Conservation (phyloP, 2,888 invertebrate species). For the Caenorhabditis doughertyi region DNA sequence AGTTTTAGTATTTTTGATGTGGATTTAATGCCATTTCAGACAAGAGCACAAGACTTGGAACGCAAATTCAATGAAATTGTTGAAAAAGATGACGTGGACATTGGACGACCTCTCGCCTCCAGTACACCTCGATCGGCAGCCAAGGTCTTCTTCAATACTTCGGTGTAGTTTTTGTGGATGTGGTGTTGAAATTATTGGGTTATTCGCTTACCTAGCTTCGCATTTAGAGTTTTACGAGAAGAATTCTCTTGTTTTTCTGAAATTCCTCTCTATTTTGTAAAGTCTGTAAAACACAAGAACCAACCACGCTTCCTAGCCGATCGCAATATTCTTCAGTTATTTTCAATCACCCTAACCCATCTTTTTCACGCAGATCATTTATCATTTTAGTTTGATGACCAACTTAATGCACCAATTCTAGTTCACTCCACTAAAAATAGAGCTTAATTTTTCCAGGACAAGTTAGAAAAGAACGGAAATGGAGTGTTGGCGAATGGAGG, state of each 20-base stretch:
- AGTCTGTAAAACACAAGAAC: not conserved
- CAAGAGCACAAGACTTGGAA: constrained; percentile 47
- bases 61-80: constrained; percentile 47
- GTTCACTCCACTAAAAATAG: not conserved
- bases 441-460: constrained; percentile 32
- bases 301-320: not conserved
- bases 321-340: too few species aligned
- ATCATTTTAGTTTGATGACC: not conserved
- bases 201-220: not conserved
- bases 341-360: too few species aligned
- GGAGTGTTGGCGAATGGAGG: constrained; percentile 44
- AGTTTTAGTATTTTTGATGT: not conserved
- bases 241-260: not conserved
- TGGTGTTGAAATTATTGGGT: not conserved
- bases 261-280: not conserved
- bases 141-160: constrained; percentile 48
- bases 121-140: constrained; percentile 55
- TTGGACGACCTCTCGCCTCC: constrained; percentile 56
- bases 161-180: constrained; percentile 28
- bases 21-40: constrained; percentile 49
- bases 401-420: not conserved
- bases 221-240: too few species aligned
- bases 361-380: not conserved
- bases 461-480: constrained; percentile 36
- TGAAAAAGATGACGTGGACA: constrained; percentile 24